Conservation (phyloP, 2,797 vertebrate genomes). For the Sorex maritimensis region DNA sequence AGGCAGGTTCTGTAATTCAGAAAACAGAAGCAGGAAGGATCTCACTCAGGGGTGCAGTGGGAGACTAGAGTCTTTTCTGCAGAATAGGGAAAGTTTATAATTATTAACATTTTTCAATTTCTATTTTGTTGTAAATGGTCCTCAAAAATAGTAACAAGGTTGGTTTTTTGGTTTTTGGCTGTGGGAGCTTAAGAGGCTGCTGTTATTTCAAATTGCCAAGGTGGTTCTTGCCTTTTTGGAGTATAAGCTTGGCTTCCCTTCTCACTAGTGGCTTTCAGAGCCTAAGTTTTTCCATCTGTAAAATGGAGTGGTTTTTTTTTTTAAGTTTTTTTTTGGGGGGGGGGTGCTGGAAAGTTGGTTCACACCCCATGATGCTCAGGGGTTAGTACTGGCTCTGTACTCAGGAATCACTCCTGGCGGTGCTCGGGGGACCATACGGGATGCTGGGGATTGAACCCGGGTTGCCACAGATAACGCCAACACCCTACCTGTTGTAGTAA, state of each 20-base stretch:
- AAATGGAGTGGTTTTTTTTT: background rate
- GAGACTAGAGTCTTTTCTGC: background rate
- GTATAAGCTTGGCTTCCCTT: background rate
- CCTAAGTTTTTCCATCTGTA: slow-evolving; percentile 34
- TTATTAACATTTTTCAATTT: no score
- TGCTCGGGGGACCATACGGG: no score
- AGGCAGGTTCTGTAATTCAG: slow-evolving; percentile 17
- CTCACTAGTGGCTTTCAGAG: background rate
- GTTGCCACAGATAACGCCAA: no score
- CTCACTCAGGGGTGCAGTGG: background rate
- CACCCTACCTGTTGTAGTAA: no score
- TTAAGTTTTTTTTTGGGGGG: background rate
- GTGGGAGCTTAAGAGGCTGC: background rate
- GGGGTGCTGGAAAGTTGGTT: no score
- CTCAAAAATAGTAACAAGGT: no score
- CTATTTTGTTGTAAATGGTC: no score
- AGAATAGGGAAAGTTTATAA: slow-evolving; percentile 1
- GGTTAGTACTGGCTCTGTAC: no score
- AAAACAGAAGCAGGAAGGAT: background rate
- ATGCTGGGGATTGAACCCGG: no score
- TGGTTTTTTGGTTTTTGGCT: no score
- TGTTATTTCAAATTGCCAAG: background rate
- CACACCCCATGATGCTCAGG: no score
- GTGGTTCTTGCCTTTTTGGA: background rate
- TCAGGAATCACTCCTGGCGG: no score